A percentile compares a stretch with the other conserved stretches of the same genome.
phyloP scores from a whole-genome alignment of 30 jellyfish, hydroid and myxozoan species.

The Cassiopea andromeda region DNA sequence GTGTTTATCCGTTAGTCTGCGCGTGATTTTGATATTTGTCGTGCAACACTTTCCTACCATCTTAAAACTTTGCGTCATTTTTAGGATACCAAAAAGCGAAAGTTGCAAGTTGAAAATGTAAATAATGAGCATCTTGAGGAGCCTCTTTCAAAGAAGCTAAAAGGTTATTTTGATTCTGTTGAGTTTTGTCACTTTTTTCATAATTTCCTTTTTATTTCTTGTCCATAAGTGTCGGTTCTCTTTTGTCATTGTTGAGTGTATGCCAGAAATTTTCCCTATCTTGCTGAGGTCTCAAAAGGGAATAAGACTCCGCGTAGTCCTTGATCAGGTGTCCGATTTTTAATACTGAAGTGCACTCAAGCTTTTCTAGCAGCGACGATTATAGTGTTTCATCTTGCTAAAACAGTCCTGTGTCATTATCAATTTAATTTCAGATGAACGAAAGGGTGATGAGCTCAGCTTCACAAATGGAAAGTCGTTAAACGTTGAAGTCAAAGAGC shows the following conservation, averaged over 20 bases:
- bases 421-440: neutral
- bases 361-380: too few species aligned
- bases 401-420: too few species aligned
- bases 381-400: too few species aligned
- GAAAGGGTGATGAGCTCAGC: neutral
- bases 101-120: neutral
- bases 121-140: neutral
- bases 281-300: too few species aligned
- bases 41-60: neutral
- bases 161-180: conserved; percentile 3
- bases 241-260: too few species aligned
- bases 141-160: conserved; percentile 36
- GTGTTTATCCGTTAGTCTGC: neutral
- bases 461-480: neutral
- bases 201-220: neutral
- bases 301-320: too few species aligned
- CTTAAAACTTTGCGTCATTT: neutral
- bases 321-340: too few species aligned
- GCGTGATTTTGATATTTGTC: neutral
- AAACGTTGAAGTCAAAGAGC: neutral
- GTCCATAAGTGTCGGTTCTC: neutral
- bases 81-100: conserved; percentile 7
- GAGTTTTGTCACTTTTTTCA: neutral
- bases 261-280: too few species aligned
- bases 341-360: too few species aligned